Evolutionary conservation across 2,888 invertebrate species (phyloP).

Genomic region (Gerris lacustris): DNA sequence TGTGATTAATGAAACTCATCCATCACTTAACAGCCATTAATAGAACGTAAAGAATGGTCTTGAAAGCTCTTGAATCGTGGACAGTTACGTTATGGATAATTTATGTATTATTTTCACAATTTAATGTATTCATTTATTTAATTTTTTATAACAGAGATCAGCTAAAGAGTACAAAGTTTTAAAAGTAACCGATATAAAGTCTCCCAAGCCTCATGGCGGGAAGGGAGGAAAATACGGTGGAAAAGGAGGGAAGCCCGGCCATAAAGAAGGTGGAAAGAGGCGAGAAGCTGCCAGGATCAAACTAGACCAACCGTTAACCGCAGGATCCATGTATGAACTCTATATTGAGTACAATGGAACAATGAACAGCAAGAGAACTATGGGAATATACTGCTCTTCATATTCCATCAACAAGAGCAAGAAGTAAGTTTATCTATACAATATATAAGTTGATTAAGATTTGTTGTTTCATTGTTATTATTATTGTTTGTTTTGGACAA

Average conservation of each 20-base stretch:
- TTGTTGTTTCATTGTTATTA: neutral
- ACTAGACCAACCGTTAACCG: conserved; percentile 9
- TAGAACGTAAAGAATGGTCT: too few relatives aligned
- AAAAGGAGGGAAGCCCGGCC: neutral
- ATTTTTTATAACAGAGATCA: too few relatives aligned
- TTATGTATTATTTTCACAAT: too few relatives aligned
- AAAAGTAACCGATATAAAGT: neutral
- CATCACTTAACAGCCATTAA: too few relatives aligned
- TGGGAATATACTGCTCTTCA: conserved; percentile 22
- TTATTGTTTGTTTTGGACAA: too few relatives aligned
- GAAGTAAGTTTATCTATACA: conserved; percentile 17
- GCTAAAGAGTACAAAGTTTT: neutral
- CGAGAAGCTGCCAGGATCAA: conserved; percentile 7
- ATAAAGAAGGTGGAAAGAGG: conserved; percentile 10
- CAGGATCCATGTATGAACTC: conserved; percentile 13
- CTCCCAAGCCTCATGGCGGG: neutral
- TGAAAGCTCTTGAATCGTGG: too few relatives aligned
- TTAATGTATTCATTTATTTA: too few relatives aligned
- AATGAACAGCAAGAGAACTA: conserved; percentile 22
- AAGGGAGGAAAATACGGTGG: neutral
- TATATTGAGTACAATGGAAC: conserved; percentile 23
- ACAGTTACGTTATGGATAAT: too few relatives aligned
- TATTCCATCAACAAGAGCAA: conserved; percentile 17
- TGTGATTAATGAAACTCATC: too few relatives aligned
- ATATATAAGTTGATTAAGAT: neutral